Evolutionary conservation across 2,888 invertebrate species (phyloP).

Genomic region (Lasioglossum marginatum): DNA sequence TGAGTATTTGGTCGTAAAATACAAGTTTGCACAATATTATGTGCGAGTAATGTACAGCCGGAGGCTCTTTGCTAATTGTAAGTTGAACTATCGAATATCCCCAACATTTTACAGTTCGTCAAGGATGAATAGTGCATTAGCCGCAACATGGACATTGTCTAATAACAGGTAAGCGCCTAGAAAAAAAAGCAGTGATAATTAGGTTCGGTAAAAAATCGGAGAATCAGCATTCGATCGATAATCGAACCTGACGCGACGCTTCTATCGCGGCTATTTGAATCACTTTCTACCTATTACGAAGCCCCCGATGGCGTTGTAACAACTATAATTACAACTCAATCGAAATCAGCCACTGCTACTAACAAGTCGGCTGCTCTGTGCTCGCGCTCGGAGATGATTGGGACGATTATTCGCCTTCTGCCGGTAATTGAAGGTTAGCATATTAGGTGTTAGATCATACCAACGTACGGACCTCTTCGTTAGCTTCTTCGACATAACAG

Average conservation of each 20-base stretch:
- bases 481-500: neutral
- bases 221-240: neutral
- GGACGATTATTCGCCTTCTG: slow-evolving; percentile 24
- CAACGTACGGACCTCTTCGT: neutral
- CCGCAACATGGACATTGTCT: neutral
- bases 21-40: neutral
- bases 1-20: neutral
- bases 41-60: neutral
- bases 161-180: neutral
- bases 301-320: slow-evolving; percentile 4
- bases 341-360: slow-evolving; percentile 24
- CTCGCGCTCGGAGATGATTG: neutral
- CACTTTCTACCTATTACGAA: slow-evolving; percentile 27
- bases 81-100: neutral
- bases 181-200: neutral
- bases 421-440: slow-evolving; percentile 9
- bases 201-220: neutral
- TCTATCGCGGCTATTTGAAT: neutral
- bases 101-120: neutral
- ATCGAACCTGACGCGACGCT: neutral
- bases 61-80: neutral
- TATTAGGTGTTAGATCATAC: slow-evolving; percentile 13
- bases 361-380: neutral
- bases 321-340: slow-evolving; percentile 22
- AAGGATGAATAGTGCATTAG: neutral